Base-by-base conservation (phyloP, 2,888 invertebrate genomes). In the Torymus texanus region DNA sequence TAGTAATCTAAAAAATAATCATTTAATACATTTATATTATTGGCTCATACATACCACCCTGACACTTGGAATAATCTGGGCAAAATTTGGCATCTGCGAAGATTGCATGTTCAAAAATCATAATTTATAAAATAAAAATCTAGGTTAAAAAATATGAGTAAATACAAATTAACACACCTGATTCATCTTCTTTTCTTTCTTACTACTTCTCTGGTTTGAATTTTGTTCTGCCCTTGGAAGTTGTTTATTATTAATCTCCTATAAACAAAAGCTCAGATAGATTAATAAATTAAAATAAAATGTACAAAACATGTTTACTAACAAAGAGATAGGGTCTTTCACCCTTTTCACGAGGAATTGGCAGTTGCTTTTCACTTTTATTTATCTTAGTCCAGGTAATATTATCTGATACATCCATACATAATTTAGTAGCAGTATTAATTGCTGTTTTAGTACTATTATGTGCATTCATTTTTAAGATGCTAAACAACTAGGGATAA, bases 21-120 rank as follows among this genome's bases (percentile, higher is more conserved):
- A 41, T 29, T 4, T 29, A 4, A 29, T 29, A 4, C 4, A 29
- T 29, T 29, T 41, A 41, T 41, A 41, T 41, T 8, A 41, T 41
- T 41, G 8, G 5, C 8, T 41, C 10, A 18, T 56, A 53, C 21
- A 12, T 78, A 80, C 80, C 73, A 65, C 73, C 65, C 80, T 76
- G 0, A 80, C 62, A 29, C 51, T 59, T 0, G 67, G 5, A 11
- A 50, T 18, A 21, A 80, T 80, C 1, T 41, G 41, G 53, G 61
- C 16, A 75, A 72, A 79, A 1, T 67, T 21, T 11, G 14, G 13
- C n/a, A 41, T 41, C 41, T 41, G 41, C 1, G 8, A 41, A 41
- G 41, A 8, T 41, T 41, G 41, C 8, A 41, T 8, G 8, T 41
- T 41, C 41, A 41, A 41, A 41, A 41, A 41, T 41, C 8, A 41